Conservation (phyloP, 2,888 invertebrate genomes). For the Xylocampa areola region DNA sequence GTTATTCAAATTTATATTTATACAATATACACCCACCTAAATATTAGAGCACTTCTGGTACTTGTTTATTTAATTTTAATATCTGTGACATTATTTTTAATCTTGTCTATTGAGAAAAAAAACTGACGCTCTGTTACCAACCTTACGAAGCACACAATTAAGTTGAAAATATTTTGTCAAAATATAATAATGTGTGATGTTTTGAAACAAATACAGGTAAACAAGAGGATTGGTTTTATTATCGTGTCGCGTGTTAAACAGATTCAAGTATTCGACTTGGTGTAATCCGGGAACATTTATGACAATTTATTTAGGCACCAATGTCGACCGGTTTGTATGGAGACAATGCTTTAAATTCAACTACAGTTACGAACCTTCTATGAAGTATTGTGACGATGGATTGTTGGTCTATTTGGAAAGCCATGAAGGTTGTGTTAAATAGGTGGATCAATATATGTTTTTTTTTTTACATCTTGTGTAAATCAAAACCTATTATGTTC, state of each 20-base stretch:
- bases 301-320: conserved; percentile 36
- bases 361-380: too few relatives aligned
- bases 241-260: conserved; percentile 49
- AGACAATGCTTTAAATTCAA: not conserved
- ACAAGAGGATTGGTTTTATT: conserved; percentile 54
- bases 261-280: conserved; percentile 50
- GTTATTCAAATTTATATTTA: too few relatives aligned
- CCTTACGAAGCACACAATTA: not conserved
- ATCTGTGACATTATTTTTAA: conserved; percentile 42
- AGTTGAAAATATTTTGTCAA: conserved; percentile 5
- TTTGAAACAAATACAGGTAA: conserved; percentile 27
- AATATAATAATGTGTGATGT: conserved; percentile 4
- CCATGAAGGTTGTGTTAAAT: too few relatives aligned
- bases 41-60: conserved; percentile 31
- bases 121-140: not conserved
- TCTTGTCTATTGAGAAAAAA: conserved; percentile 37
- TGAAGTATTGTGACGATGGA: too few relatives aligned
- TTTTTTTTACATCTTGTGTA: too few relatives aligned
- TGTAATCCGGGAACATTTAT: conserved; percentile 46
- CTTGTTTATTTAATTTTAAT: conserved; percentile 26
- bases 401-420: too few relatives aligned
- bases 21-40: not conserved
- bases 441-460: too few relatives aligned
- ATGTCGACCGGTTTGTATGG: conserved; percentile 11
- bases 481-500: too few relatives aligned